Conservation (phyloP, 2,797 vertebrate genomes). For the Enteromius viviparus region DNA sequence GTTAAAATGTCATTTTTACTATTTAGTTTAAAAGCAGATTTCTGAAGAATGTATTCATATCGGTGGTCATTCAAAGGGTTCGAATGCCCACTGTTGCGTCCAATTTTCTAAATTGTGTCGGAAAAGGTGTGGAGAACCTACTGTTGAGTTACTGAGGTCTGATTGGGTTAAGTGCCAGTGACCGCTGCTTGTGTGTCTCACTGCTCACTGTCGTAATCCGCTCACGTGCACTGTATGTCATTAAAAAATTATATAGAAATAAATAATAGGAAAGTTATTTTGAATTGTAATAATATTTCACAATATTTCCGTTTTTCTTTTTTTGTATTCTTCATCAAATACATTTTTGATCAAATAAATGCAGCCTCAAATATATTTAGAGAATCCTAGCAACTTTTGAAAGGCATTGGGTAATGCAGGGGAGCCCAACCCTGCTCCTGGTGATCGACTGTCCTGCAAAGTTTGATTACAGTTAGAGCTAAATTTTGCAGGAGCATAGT, state of each 20-base stretch:
- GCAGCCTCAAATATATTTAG: neutral
- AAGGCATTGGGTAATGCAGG: no score
- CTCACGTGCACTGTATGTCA: neutral
- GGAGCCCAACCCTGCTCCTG: no score
- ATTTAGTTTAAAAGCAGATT: neutral
- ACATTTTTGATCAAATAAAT: neutral
- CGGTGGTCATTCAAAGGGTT: neutral
- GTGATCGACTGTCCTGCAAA: no score
- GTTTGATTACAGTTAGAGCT: no score
- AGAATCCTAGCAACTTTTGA: neutral
- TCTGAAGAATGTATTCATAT: neutral
- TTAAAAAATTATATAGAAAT: no score
- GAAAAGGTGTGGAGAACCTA: neutral
- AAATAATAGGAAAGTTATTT: neutral
- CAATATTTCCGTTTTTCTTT: neutral
- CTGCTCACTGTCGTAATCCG: neutral
- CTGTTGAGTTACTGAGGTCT: neutral
- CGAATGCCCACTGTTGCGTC: neutral
- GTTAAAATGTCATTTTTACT: neutral
- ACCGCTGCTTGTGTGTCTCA: neutral
- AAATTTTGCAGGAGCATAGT: no score
- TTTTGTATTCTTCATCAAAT: neutral
- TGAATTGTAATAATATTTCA: neutral
- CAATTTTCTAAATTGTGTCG: neutral
- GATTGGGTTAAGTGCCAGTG: conserved; percentile 6